Percentiles rank a stretch among this genome's conserved stretches.
Conservation (phyloP, 1,140 invertebrate species). For the Hypsibius dujardini region DNA sequence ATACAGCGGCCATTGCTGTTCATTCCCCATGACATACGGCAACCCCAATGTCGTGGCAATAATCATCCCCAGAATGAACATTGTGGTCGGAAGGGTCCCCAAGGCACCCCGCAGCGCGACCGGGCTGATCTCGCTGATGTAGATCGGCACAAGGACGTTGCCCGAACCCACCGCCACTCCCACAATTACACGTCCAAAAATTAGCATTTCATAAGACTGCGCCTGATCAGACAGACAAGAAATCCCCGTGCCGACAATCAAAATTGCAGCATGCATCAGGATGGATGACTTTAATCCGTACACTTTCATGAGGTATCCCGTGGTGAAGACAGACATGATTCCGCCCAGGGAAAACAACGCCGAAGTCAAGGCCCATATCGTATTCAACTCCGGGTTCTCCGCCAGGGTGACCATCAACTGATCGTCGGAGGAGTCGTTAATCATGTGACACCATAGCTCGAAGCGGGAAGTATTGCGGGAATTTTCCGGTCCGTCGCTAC, state of each 20-base stretch:
- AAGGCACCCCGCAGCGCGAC: not conserved
- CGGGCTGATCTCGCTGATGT: not conserved
- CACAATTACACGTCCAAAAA: not conserved
- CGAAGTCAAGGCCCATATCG: not conserved
- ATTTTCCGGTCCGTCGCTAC: not conserved
- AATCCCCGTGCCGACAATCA: not conserved
- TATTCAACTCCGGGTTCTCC: not conserved
- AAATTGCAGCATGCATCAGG: not conserved
- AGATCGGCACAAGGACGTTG: not conserved
- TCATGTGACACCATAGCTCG: not conserved
- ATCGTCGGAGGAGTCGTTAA: not conserved
- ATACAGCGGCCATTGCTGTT: not conserved
- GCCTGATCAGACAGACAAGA: not conserved
- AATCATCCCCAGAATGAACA: not conserved
- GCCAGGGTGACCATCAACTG: not conserved
- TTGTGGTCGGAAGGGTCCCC: not conserved
- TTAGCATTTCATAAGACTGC: not conserved
- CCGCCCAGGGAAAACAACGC: not conserved
- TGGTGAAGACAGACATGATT: not conserved
- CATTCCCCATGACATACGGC: not conserved
- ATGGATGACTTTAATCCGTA: not conserved
- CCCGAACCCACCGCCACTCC: not conserved
- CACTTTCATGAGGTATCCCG: constrained; percentile 3
- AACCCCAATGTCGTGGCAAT: not conserved
- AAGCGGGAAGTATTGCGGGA: not conserved